phyloP scores from a whole-genome alignment of 2,113 vertebrate genomes.

The Rhea americana region DNA sequence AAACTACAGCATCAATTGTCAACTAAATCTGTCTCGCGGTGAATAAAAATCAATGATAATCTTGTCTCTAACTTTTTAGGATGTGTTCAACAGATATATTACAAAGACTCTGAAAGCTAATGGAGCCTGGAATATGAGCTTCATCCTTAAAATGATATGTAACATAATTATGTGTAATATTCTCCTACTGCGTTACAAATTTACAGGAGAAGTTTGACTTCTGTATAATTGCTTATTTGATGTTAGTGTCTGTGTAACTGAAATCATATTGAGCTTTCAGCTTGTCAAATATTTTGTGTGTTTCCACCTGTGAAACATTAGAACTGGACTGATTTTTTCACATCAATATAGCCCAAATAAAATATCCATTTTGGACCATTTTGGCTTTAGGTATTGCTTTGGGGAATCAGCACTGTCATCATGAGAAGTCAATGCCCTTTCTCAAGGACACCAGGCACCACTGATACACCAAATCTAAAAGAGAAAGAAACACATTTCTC shows the following conservation, averaged over 20 bases:
- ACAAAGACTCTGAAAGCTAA: constrained; percentile 61
- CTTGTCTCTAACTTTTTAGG: constrained; percentile 59
- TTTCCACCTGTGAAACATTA: constrained; percentile 38
- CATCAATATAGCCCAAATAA: background rate
- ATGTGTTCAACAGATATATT: constrained; percentile 61
- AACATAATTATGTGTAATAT: constrained; percentile 61
- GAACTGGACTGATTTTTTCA: background rate
- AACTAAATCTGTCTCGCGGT: constrained; percentile 12
- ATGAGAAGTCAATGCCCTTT: background rate
- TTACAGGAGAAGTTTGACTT: constrained; percentile 56
- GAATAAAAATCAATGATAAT: constrained; percentile 68
- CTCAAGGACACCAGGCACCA: background rate
- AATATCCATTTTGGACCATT: background rate
- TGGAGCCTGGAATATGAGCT: constrained; percentile 69
- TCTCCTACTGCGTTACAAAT: constrained; percentile 52
- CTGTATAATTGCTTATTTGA: constrained; percentile 68
- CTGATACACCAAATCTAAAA: background rate
- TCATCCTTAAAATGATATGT: constrained; percentile 58
- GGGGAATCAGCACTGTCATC: background rate
- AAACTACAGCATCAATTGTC: constrained; percentile 22
- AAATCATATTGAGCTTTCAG: constrained; percentile 15
- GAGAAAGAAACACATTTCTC: background rate
- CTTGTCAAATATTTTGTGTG: background rate
- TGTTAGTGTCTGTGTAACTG: constrained; percentile 33
- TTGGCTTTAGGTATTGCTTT: background rate